A percentile compares a stretch with the other conserved stretches of the same genome.
Conservation (phyloP, 1,140 invertebrate genomes). For the Drosophila truncata region DNA sequence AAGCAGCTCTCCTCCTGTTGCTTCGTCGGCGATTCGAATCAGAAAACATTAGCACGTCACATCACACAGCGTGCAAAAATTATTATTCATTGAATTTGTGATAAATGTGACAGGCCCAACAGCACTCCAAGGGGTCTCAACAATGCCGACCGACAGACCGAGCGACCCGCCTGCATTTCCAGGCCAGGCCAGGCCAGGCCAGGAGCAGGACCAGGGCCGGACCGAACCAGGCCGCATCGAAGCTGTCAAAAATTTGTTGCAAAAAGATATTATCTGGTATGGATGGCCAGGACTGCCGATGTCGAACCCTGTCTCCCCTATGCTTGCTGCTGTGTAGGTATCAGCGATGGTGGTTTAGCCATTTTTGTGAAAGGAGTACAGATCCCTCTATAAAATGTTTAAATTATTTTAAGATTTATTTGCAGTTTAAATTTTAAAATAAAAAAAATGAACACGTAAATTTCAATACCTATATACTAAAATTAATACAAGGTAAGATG, state of each 20-base stretch:
- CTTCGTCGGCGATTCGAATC: slow-evolving; percentile 81
- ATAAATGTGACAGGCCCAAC: slow-evolving; percentile 83
- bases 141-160: slow-evolving; percentile 31
- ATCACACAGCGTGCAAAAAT: slow-evolving; percentile 84
- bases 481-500: not conserved
- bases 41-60: slow-evolving; percentile 84
- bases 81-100: slow-evolving; percentile 85
- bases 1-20: slow-evolving; percentile 49
- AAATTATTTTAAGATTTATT: not conserved
- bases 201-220: slow-evolving; percentile 4
- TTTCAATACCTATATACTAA: not conserved
- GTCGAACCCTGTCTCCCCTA: slow-evolving; percentile 19
- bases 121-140: slow-evolving; percentile 60
- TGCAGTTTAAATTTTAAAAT: not conserved
- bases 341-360: slow-evolving; percentile 12
- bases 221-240: slow-evolving; percentile 54
- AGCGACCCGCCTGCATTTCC: slow-evolving; percentile 19
- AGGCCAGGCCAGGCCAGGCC: slow-evolving; percentile 12
- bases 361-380: not conserved
- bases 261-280: slow-evolving; percentile 78
- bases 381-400: not conserved
- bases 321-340: slow-evolving; percentile 3
- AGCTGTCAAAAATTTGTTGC: slow-evolving; percentile 84
- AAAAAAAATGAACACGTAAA: too few relatives aligned
- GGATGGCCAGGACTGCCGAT: slow-evolving; percentile 36